phyloP scores from a whole-genome alignment of 2,888 invertebrate species.

The Amphipyra tragopoginis region DNA sequence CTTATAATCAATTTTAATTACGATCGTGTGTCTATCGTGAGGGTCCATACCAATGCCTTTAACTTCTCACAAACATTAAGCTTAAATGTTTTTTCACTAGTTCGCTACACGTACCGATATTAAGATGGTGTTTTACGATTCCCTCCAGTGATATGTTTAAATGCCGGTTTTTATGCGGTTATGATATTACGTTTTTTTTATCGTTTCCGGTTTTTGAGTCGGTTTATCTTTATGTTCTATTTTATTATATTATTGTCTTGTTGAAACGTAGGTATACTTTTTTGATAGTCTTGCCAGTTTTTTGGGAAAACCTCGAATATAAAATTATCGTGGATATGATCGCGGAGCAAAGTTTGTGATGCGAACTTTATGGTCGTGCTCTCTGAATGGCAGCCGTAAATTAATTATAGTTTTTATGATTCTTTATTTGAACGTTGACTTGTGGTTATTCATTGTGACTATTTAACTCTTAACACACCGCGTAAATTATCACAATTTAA shows the following conservation, averaged over 20 bases:
- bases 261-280: conserved; percentile 32
- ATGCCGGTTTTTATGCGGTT: conserved; percentile 59
- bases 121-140: conserved; percentile 59
- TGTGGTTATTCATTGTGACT: conserved; percentile 28
- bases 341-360: conserved; percentile 32
- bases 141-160: conserved; percentile 58
- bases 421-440: conserved; percentile 28
- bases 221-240: conserved; percentile 62
- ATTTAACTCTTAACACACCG: conserved; percentile 8
- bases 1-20: conserved; percentile 54
- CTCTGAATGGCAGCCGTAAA: conserved; percentile 18
- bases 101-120: conserved; percentile 15
- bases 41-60: conserved; percentile 18
- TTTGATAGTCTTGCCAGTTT: conserved; percentile 39
- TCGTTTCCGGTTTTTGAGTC: conserved; percentile 62
- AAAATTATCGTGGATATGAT: conserved; percentile 40
- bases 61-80: conserved; percentile 27
- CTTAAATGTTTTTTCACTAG: conserved; percentile 37
- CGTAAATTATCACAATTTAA: conserved; percentile 7
- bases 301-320: conserved; percentile 49
- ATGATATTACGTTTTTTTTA: conserved; percentile 59
- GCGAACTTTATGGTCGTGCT: conserved; percentile 34
- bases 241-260: conserved; percentile 64
- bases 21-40: conserved; percentile 25
- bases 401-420: conserved; percentile 39